Conservation (phyloP, 2,888 invertebrate species). For the Synergus itoensis region DNA sequence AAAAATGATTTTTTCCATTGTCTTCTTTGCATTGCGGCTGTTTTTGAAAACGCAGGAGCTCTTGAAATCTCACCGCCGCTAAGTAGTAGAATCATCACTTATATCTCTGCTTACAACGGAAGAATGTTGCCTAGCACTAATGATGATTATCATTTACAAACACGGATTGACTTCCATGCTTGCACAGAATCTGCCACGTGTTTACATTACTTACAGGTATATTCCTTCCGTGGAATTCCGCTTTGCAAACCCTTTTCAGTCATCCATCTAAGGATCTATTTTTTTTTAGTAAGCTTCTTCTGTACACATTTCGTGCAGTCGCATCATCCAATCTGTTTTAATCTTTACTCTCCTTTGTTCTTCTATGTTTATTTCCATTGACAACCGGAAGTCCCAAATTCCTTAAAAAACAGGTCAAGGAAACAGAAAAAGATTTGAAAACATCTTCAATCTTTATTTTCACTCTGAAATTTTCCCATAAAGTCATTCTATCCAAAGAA, state of each 20-base stretch:
- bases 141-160: constrained; percentile 57
- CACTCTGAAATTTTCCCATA: neutral
- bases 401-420: neutral
- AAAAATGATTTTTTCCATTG: neutral
- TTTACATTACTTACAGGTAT: constrained; percentile 46
- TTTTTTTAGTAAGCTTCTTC: constrained; percentile 6
- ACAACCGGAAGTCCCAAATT: constrained; percentile 3
- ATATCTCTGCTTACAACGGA: constrained; percentile 25
- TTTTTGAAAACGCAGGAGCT: constrained; percentile 63
- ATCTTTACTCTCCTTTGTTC: neutral
- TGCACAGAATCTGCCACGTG: constrained; percentile 39
- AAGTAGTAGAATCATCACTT: constrained; percentile 71
- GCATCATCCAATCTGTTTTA: neutral
- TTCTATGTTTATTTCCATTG: neutral
- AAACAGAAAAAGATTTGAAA: neutral
- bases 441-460: neutral
- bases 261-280: neutral
- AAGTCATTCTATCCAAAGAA: neutral
- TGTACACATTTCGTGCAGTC: neutral
- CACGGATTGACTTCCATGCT: constrained; percentile 47
- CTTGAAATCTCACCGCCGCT: constrained; percentile 64
- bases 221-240: constrained; percentile 24
- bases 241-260: constrained; percentile 59
- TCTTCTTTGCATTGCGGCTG: neutral
- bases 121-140: constrained; percentile 48